Evolutionary conservation across 37 sponge, comb jelly and placozoan species (phyloP).

Genomic region (Hormiphora californensis): DNA sequence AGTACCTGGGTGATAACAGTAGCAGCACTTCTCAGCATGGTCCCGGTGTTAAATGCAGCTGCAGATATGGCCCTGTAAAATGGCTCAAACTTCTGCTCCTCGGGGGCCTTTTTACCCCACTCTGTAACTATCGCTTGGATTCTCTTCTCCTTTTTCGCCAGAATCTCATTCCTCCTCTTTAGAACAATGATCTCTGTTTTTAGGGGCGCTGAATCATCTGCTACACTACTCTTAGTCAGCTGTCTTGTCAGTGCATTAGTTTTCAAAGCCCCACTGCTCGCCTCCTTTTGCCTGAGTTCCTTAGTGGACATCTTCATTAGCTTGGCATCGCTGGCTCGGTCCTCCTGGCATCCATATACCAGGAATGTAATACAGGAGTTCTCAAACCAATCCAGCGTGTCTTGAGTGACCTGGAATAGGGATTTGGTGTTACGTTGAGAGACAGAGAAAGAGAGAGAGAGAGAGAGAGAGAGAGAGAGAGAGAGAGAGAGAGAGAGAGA

Average conservation of each 20-base stretch:
- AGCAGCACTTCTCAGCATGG: conserved; percentile 36
- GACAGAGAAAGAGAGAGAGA: too few species aligned
- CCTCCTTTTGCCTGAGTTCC: conserved; percentile 32
- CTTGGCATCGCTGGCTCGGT: not conserved
- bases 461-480: too few species aligned
- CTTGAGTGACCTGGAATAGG: conserved; percentile 26
- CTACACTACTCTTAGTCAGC: not conserved
- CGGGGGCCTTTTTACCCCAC: conserved; percentile 31
- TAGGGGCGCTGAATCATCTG: conserved; percentile 9
- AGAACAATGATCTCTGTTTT: conserved; percentile 6
- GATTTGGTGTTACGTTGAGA: too few species aligned
- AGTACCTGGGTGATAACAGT: conserved; percentile 17
- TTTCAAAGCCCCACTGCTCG: not conserved
- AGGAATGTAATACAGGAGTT: conserved; percentile 43
- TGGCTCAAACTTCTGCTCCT: conserved; percentile 6
- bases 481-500: too few species aligned
- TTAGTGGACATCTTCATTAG: conserved; percentile 54
- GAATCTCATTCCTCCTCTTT: conserved; percentile 2
- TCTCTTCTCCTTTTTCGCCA: conserved; percentile 10
- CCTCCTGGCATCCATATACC: conserved; percentile 53
- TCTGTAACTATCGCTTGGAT: not conserved
- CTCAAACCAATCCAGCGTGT: conserved; percentile 54
- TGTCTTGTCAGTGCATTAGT: not conserved
- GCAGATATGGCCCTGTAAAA: conserved; percentile 3
- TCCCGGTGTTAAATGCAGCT: conserved; percentile 10